phyloP scores from a whole-genome alignment of 2,797 vertebrate species.

The Pangasius sanitwongsei region DNA sequence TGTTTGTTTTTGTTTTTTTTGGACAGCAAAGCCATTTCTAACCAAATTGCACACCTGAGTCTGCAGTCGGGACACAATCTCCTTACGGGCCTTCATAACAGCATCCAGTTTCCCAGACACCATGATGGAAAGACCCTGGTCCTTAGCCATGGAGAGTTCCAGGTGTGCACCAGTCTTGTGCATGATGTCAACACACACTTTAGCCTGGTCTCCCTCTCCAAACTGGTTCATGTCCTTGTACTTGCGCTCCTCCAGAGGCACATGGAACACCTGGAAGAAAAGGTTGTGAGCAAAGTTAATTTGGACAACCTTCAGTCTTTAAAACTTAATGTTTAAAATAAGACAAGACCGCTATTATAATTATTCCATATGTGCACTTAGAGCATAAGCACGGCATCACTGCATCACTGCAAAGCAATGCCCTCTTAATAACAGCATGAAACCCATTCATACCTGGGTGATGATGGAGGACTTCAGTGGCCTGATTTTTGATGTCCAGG shows the following conservation, averaged over 20 bases:
- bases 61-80: constrained; percentile 98
- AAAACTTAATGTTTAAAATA: neutral
- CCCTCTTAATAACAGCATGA: neutral
- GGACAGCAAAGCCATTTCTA: neutral
- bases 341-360: neutral
- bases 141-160: constrained; percentile 98
- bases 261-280: constrained; percentile 90
- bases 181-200: constrained; percentile 99
- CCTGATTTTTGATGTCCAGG: constrained; percentile 93
- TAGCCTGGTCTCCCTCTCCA: constrained; percentile 98
- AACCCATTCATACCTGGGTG: constrained; percentile 85
- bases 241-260: constrained; percentile 97
- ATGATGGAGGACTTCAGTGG: constrained; percentile 98
- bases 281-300: neutral
- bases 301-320: neutral
- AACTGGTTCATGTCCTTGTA: constrained; percentile 99
- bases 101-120: constrained; percentile 97
- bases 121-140: constrained; percentile 99
- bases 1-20: neutral
- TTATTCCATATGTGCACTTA: neutral
- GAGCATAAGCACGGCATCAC: neutral
- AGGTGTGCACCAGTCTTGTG: constrained; percentile 97
- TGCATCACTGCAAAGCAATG: neutral
- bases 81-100: constrained; percentile 99
- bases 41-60: constrained; percentile 83